Evolutionary conservation across 35 echinoderm and acorn worm genomes (phyloP).

Genomic region (Lytechinus pictus): DNA sequence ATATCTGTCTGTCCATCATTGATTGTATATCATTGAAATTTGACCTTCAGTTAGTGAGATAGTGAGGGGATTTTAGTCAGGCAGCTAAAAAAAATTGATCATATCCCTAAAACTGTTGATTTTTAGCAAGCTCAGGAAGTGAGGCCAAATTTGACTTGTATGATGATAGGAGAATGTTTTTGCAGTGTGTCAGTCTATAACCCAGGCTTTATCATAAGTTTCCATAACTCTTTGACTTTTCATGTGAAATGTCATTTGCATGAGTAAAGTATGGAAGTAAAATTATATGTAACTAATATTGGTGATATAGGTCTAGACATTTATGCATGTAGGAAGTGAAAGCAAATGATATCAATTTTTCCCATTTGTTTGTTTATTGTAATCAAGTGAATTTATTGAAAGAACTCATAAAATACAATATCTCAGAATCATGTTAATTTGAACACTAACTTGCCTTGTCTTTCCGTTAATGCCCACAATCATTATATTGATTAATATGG

Average conservation of each 20-base stretch:
- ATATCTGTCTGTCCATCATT: neutral
- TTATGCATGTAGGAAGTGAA: neutral
- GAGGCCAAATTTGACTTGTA: neutral
- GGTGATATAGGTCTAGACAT: neutral
- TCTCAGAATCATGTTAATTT: neutral
- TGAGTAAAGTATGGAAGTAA: neutral
- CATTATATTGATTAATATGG: no score
- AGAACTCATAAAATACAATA: neutral
- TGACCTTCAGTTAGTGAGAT: neutral
- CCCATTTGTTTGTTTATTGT: neutral
- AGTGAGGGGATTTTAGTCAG: neutral
- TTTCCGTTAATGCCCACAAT: no score
- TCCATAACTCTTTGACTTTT: neutral
- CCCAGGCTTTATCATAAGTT: neutral
- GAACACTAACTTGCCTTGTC: neutral
- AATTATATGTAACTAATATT: neutral
- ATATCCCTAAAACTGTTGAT: neutral
- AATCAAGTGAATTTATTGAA: neutral
- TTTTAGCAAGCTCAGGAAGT: neutral
- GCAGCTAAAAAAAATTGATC: conserved; percentile 12
- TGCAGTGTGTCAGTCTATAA: neutral
- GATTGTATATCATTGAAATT: neutral
- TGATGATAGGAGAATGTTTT: neutral
- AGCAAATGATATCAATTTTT: neutral
- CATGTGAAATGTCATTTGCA: neutral